phyloP scores from a whole-genome alignment of 2,888 invertebrate genomes.

The Drosophila subsilvestris region DNA sequence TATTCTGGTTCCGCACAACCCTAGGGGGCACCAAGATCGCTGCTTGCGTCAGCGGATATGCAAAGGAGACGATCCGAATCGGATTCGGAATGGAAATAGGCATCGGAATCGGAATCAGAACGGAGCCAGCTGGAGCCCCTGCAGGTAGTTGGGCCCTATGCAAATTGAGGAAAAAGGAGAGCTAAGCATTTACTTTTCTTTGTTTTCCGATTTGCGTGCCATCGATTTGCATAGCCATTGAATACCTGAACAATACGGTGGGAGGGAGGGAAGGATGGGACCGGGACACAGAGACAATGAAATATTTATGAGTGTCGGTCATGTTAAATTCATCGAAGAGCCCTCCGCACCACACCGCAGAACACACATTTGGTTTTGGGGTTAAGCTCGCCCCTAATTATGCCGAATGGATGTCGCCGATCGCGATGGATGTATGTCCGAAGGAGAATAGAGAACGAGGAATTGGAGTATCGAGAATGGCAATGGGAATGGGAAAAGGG shows the following conservation, averaged over 20 bases:
- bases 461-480: too few species aligned
- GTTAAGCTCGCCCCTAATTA: conserved; percentile 35
- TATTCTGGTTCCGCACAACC: neutral
- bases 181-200: conserved; percentile 31
- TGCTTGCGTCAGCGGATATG: conserved; percentile 47
- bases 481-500: neutral
- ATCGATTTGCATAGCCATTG: conserved; percentile 70
- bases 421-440: neutral
- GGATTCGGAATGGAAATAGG: conserved; percentile 1
- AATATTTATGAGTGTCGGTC: conserved; percentile 72
- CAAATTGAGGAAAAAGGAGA: conserved; percentile 31
- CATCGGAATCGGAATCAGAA: neutral
- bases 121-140: conserved; percentile 1
- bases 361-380: conserved; percentile 17
- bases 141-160: conserved; percentile 47
- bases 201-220: conserved; percentile 48
- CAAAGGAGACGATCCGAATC: conserved; percentile 27
- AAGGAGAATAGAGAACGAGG: too few species aligned
- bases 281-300: conserved; percentile 51
- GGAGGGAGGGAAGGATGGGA: conserved; percentile 1
- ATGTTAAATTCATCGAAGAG: conserved; percentile 71
- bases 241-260: conserved; percentile 46
- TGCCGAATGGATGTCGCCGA: conserved; percentile 15
- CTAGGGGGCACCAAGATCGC: conserved; percentile 8
- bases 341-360: neutral